Conservation (phyloP, 2,797 vertebrate species). For the Thalassophryne amazonica region DNA sequence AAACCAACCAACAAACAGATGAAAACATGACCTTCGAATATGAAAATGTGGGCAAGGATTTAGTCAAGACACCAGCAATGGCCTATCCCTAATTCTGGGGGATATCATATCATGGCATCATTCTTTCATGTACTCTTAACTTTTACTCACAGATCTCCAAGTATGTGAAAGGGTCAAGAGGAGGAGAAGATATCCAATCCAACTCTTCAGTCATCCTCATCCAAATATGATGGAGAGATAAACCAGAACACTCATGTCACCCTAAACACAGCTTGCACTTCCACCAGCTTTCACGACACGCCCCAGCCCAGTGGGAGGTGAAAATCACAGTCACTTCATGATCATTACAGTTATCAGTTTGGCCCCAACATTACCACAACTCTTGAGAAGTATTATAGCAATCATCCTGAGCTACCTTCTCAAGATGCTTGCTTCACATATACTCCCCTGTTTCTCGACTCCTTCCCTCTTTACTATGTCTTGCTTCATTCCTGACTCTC, state of each 20-base stretch:
- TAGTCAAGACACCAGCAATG: not conserved
- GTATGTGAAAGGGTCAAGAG: constrained; percentile 19
- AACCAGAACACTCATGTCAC: constrained; percentile 40
- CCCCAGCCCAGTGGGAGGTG: not conserved
- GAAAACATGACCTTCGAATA: too few species aligned
- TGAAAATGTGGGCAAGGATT: not conserved
- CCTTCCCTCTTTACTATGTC: not conserved
- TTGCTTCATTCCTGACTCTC: constrained; percentile 1
- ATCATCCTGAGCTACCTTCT: constrained; percentile 1
- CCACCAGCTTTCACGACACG: constrained; percentile 29
- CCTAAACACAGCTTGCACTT: constrained; percentile 11
- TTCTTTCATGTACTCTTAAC: not conserved
- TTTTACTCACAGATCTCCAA: not conserved
- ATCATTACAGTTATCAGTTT: not conserved
- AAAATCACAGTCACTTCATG: constrained; percentile 2
- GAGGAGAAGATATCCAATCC: constrained; percentile 15
- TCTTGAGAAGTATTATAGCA: not conserved
- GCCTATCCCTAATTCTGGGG: not conserved
- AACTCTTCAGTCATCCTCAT: constrained; percentile 15
- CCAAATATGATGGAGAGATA: constrained; percentile 38
- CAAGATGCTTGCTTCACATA: constrained; percentile 2
- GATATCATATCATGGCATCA: not conserved
- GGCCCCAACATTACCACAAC: not conserved
- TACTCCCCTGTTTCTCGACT: not conserved
- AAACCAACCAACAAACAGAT: too few species aligned